These are phyloP conservation scores for Plutomurus gul DNA, from an alignment of 1,140 invertebrate species.

Conservation along the genomic window DNA sequence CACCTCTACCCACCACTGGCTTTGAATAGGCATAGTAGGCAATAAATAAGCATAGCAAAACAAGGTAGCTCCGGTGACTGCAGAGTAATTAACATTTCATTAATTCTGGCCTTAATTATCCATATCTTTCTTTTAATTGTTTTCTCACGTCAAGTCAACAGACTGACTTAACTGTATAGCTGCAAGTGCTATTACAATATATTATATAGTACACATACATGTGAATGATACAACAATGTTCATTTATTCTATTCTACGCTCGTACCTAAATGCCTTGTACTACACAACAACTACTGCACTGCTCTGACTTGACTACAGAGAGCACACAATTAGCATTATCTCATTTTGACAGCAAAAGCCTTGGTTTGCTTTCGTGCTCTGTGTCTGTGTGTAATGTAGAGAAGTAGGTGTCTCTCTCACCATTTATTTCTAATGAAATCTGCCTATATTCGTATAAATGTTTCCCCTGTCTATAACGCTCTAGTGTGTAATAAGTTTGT, in stretches of 20 bases:
- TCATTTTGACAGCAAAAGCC: constrained; percentile 19
- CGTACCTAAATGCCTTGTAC: too few relatives aligned
- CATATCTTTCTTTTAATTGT: constrained; percentile 35
- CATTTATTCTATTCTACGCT: constrained; percentile 23
- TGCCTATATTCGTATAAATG: too few relatives aligned
- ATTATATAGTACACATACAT: too few relatives aligned
- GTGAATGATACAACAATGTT: too few relatives aligned
- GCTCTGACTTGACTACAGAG: too few relatives aligned
- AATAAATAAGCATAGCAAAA: neutral
- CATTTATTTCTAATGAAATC: too few relatives aligned
- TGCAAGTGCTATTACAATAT: too few relatives aligned
- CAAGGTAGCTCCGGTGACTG: neutral
- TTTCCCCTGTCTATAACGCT: neutral
- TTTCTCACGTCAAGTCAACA: constrained; percentile 25
- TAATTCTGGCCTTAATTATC: constrained; percentile 39
- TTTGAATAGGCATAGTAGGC: neutral
- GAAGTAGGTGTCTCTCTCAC: neutral
- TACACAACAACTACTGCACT: too few relatives aligned
- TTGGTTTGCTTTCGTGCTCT: neutral
- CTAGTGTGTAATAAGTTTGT: neutral
- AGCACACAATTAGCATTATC: constrained; percentile 29
- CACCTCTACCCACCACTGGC: too few relatives aligned
- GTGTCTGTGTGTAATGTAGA: neutral
- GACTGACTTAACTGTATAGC: neutral
- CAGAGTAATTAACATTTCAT: constrained; percentile 39